phyloP scores from a whole-genome alignment of 2,113 vertebrate species.

The Mugil cephalus region DNA sequence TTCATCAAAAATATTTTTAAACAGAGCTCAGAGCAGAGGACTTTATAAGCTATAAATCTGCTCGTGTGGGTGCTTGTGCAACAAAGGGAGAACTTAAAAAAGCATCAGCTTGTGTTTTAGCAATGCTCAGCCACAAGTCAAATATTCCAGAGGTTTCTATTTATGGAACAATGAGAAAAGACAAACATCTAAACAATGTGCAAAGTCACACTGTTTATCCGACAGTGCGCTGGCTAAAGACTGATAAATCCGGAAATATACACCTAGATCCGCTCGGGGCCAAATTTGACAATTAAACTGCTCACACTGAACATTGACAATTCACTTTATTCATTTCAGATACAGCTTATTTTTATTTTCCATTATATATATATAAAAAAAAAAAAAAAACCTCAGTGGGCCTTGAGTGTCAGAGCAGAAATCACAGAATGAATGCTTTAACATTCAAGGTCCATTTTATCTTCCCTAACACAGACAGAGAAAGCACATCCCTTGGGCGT shows the following conservation, averaged over 20 bases:
- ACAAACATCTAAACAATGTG: slow-evolving; percentile 37
- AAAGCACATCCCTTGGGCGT: slow-evolving; percentile 22
- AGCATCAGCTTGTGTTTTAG: slow-evolving; percentile 37
- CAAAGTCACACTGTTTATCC: slow-evolving; percentile 21
- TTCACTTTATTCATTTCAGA: slow-evolving; percentile 78
- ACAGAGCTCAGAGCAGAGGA: slow-evolving; percentile 30
- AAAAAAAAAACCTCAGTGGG: slow-evolving; percentile 18
- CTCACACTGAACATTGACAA: slow-evolving; percentile 26
- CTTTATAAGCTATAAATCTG: slow-evolving; percentile 20
- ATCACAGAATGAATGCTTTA: slow-evolving; percentile 18
- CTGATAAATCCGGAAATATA: not conserved
- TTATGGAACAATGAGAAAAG: slow-evolving; percentile 34
- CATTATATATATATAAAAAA: too few species aligned
- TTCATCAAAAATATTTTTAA: slow-evolving; percentile 53
- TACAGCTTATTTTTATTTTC: slow-evolving; percentile 86
- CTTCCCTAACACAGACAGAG: slow-evolving; percentile 39
- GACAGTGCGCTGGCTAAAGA: not conserved
- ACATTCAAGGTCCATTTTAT: slow-evolving; percentile 51
- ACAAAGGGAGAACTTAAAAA: slow-evolving; percentile 50
- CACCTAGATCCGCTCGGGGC: too few species aligned
- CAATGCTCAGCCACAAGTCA: slow-evolving; percentile 38
- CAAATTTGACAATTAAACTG: slow-evolving; percentile 1
- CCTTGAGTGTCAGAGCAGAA: slow-evolving; percentile 14
- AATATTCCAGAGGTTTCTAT: slow-evolving; percentile 43
- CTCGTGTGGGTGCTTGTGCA: slow-evolving; percentile 44